Conservation (phyloP, 2,113 vertebrate species). For the Chunga burmeisteri region DNA sequence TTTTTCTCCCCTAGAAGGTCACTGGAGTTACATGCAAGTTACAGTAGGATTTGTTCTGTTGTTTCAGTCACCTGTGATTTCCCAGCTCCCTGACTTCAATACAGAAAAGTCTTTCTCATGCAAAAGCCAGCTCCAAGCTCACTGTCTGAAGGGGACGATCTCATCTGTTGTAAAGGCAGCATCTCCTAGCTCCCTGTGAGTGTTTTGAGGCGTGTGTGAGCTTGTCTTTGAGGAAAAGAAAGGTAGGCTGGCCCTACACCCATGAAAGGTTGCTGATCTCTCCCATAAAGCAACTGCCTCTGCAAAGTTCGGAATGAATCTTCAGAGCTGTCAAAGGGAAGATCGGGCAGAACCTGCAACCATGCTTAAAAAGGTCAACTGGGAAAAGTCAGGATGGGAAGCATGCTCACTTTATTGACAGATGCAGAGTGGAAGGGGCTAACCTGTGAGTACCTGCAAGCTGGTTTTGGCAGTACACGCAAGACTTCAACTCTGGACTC, state of each 20-base stretch:
- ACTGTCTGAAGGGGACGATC: neutral
- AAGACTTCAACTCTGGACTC: neutral
- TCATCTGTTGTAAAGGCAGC: neutral
- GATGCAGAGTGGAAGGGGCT: neutral
- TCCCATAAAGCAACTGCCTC: neutral
- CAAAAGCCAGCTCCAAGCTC: neutral
- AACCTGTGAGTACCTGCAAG: neutral
- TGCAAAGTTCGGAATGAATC: constrained; percentile 3
- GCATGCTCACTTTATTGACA: neutral
- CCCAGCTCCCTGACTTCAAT: neutral
- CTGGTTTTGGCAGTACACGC: neutral
- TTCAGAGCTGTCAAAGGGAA: constrained; percentile 47
- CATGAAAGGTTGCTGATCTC: constrained; percentile 18
- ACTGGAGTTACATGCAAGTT: neutral
- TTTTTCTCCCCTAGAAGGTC: neutral
- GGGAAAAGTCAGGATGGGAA: constrained; percentile 39
- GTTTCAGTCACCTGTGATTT: neutral
- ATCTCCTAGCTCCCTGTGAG: accelerated
- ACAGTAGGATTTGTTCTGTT: neutral
- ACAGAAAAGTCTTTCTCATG: neutral
- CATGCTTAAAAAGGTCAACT: constrained; percentile 47
- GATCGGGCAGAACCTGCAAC: neutral
- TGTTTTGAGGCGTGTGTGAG: neutral
- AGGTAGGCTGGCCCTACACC: neutral
- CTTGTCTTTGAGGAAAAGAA: neutral